Evolutionary conservation across 1,140 invertebrate genomes (phyloP).

Genomic region (Ylistrum balloti): DNA sequence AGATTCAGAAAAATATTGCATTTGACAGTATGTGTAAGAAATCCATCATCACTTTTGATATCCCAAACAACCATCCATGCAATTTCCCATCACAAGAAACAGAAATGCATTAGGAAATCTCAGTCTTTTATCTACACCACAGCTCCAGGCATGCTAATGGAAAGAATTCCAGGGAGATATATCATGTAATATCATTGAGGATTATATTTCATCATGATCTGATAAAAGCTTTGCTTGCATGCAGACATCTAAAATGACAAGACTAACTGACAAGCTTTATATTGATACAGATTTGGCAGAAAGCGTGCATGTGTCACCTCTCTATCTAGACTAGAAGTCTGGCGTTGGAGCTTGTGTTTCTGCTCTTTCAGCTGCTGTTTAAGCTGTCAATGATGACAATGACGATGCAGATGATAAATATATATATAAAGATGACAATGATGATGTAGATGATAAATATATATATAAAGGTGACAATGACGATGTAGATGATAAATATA

Average conservation of each 20-base stretch:
- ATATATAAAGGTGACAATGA: neutral
- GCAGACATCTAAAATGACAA: neutral
- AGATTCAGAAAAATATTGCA: too few relatives aligned
- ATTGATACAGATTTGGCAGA: neutral
- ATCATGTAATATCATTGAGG: neutral
- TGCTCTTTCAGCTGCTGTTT: slow-evolving; percentile 37
- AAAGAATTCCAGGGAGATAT: neutral
- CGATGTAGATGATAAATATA: too few relatives aligned
- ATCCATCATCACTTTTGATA: too few relatives aligned
- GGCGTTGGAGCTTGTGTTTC: slow-evolving; percentile 18
- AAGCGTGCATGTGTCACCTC: neutral
- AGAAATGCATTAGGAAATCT: too few relatives aligned
- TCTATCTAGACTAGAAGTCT: slow-evolving; percentile 38
- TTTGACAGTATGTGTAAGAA: too few relatives aligned
- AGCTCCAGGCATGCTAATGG: neutral
- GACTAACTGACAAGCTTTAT: neutral
- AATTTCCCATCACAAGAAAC: neutral
- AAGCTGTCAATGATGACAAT: neutral
- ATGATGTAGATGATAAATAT: neutral
- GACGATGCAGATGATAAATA: neutral
- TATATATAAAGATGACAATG: neutral
- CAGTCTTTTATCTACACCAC: neutral
- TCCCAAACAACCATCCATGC: neutral
- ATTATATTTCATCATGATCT: neutral
- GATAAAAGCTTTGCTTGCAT: slow-evolving; percentile 7